Evolutionary conservation across 2,797 vertebrate genomes (phyloP).

Genomic region (Pterois miles): DNA sequence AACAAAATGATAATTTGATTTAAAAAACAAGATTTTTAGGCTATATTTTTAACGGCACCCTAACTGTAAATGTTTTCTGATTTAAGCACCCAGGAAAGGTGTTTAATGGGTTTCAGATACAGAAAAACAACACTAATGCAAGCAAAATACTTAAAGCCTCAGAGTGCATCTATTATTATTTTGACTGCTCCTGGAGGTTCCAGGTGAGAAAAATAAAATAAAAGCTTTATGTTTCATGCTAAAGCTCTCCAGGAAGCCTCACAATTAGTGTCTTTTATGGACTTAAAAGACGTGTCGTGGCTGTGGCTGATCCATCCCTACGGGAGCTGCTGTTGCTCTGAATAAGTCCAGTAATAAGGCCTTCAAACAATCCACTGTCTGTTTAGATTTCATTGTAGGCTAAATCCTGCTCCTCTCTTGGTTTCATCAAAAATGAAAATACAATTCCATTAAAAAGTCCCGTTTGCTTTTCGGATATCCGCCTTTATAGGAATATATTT

Average conservation of each 20-base stretch:
- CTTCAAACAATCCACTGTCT: background rate
- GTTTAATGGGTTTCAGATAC: background rate
- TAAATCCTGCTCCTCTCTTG: background rate
- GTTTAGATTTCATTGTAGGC: background rate
- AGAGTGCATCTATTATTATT: background rate
- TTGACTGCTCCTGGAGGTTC: background rate
- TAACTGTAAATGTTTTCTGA: background rate
- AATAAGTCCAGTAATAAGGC: background rate
- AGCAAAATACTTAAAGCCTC: background rate
- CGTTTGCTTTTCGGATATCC: background rate
- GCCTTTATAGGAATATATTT: background rate
- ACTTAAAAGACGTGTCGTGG: constrained; percentile 3
- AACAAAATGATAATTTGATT: background rate
- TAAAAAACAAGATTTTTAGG: background rate
- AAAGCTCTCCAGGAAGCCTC: background rate
- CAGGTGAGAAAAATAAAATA: background rate
- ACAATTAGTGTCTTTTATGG: background rate
- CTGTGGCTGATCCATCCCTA: constrained; percentile 18
- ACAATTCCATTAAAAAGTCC: background rate
- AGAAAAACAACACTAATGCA: constrained; percentile 1
- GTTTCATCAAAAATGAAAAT: no score
- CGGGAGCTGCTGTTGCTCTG: constrained; percentile 12
- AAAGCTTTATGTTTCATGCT: background rate
- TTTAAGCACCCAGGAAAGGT: no score
- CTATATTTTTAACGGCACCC: background rate